Percentiles rank a stretch among this genome's conserved stretches.
phyloP scores from a whole-genome alignment of 1,140 invertebrate species.

The Drosophila rufa region DNA sequence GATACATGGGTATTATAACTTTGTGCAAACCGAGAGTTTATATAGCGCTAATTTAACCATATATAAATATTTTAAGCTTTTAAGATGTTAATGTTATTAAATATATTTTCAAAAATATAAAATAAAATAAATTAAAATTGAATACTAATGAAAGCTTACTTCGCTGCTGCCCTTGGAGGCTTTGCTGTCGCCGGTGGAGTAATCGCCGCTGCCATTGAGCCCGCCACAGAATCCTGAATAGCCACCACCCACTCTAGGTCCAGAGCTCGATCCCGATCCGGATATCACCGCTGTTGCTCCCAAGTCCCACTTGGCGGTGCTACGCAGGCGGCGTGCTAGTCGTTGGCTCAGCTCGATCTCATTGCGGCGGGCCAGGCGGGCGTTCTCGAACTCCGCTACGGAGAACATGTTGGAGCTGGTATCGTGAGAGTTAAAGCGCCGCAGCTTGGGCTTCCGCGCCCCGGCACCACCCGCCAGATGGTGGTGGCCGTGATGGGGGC shows the following conservation, averaged over 20 bases:
- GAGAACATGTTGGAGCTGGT: slow-evolving; percentile 85
- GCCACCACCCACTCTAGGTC: slow-evolving; percentile 22
- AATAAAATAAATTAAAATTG: background rate
- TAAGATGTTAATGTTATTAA: too few relatives aligned
- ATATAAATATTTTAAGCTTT: too few relatives aligned
- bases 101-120: too few relatives aligned
- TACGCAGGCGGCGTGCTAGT: slow-evolving; percentile 68
- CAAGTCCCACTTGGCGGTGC: slow-evolving; percentile 63
- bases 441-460: slow-evolving; percentile 80
- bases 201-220: slow-evolving; percentile 76
- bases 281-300: slow-evolving; percentile 13
- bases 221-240: slow-evolving; percentile 57
- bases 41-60: too few relatives aligned
- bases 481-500: slow-evolving; percentile 65
- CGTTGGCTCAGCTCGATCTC: slow-evolving; percentile 84
- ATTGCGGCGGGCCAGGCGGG: slow-evolving; percentile 82
- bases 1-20: too few relatives aligned
- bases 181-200: slow-evolving; percentile 84
- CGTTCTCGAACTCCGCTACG: slow-evolving; percentile 84
- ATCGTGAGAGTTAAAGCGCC: slow-evolving; percentile 84
- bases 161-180: slow-evolving; percentile 78
- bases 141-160: slow-evolving; percentile 51
- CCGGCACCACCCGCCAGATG: slow-evolving; percentile 53
- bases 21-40: too few relatives aligned
- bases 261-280: slow-evolving; percentile 25